Evolutionary conservation across 2,797 vertebrate species (phyloP).

Genomic region (Pangasius sanitwongsei): DNA sequence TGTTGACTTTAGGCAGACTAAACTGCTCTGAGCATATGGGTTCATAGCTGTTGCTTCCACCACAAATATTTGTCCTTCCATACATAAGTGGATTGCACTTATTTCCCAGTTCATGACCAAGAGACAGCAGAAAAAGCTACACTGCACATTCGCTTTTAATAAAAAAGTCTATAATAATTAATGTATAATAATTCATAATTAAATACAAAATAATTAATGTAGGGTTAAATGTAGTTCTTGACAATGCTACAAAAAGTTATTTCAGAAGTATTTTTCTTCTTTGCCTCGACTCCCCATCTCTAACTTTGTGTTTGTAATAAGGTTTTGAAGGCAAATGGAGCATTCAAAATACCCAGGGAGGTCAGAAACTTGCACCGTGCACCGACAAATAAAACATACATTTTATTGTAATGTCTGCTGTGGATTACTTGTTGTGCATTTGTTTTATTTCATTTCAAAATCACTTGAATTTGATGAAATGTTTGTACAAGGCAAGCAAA

Average conservation of each 20-base stretch:
- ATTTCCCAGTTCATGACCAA: background rate
- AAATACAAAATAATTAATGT: background rate
- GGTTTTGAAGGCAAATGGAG: background rate
- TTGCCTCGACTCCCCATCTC: background rate
- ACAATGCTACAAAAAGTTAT: background rate
- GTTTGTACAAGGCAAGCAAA: conserved; percentile 20
- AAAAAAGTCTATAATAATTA: background rate
- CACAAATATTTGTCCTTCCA: conserved; percentile 53
- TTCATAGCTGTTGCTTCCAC: conserved; percentile 24
- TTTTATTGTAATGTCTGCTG: conserved; percentile 7
- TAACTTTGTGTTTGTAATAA: background rate
- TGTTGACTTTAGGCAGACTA: conserved; percentile 39
- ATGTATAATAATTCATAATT: background rate
- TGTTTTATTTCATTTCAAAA: conserved; percentile 32
- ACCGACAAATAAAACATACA: conserved; percentile 3
- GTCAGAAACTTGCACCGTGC: background rate
- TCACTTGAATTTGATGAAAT: conserved; percentile 11
- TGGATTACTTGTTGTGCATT: conserved; percentile 6
- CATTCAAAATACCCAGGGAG: background rate
- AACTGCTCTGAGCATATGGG: conserved; percentile 38
- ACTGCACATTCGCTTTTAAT: background rate
- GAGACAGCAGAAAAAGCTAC: background rate
- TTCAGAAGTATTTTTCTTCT: background rate
- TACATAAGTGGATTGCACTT: background rate
- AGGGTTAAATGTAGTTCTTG: background rate